Evolutionary conservation across 2,113 vertebrate genomes (phyloP), one percentile per base, ranked within the genome.

Genomic region (Trinectes maculatus): DNA sequence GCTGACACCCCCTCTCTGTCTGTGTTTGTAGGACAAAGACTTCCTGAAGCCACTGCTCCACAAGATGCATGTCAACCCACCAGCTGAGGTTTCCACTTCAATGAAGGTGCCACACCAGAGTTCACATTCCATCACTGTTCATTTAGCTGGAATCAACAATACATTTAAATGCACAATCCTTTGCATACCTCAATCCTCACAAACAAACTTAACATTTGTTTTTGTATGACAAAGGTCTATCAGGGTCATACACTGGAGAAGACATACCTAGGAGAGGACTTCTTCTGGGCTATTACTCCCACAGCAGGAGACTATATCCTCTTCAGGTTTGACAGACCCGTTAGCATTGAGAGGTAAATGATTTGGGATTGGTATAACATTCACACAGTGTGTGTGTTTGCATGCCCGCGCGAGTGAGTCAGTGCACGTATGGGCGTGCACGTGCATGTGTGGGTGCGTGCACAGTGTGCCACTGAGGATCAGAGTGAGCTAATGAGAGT

Each of bases 221-320:
- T 43, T 62, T 19, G 47, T 68, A 12, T 79, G 24, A 2, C 52
- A 25, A 72, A 91, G 90, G 95, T 99, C 71, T 99, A 99, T 90
- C 97, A 99, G 85, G 96, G 96, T 24, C 97, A 99, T 77, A 96
- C 96, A 0, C 88, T 99, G 74, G 97, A 99, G 89, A 99, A 99
- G 83, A 97, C 96, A 0, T 99, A 99, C 47, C 91, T 96, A 79
- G 98, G 97, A 25, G 97, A 99, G 83, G 98, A 99, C 70, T 99
- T 99, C 90, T 99, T 99, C 93, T 99, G 98, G 98, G 96, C 97
- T 77, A 93, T 99, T 56, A 98, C 94, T 15, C 98, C 98, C 1
- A 84, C 90, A 44, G 91, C 95, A 58, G 95, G 95, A 74, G 98
- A 99, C 91, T 97, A 96, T 80, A 86, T 99, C 79, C 91, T 99